Evolutionary conservation across 2,113 vertebrate genomes (phyloP).

Genomic region (Ptychochromis oligacanthus): DNA sequence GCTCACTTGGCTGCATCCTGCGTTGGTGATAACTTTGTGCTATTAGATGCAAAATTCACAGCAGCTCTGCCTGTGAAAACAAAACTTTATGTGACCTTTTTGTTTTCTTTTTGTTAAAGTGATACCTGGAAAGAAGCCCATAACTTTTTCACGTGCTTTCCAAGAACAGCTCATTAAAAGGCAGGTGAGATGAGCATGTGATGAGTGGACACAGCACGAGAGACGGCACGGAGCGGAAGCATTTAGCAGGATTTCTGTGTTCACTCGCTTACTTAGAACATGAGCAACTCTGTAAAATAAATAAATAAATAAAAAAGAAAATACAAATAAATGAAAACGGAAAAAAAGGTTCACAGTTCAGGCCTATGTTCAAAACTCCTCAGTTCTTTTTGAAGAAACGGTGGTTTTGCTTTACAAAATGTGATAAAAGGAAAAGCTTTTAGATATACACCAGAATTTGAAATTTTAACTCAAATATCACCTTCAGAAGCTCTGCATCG

Average conservation of each 20-base stretch:
- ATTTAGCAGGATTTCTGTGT: background rate
- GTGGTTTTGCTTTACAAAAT: too few relatives aligned
- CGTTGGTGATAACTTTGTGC: constrained; percentile 1
- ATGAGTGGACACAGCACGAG: background rate
- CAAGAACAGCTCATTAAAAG: constrained; percentile 8
- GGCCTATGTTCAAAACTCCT: too few relatives aligned
- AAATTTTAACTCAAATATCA: too few relatives aligned
- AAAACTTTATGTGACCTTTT: constrained; percentile 1
- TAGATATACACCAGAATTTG: too few relatives aligned
- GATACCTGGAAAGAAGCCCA: background rate
- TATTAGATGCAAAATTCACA: background rate
- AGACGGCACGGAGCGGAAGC: background rate
- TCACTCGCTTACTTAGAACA: background rate
- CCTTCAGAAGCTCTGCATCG: too few relatives aligned
- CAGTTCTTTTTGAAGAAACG: too few relatives aligned
- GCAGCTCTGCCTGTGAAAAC: constrained; percentile 14
- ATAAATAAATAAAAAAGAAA: background rate
- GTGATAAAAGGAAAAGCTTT: too few relatives aligned
- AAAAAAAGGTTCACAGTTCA: background rate
- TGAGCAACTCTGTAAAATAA: background rate
- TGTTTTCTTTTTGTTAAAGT: too few relatives aligned
- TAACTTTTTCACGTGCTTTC: constrained; percentile 10
- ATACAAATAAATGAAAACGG: background rate
- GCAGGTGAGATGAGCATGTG: background rate
- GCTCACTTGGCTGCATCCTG: background rate